Evolutionary conservation across 2,113 vertebrate genomes (phyloP).

Genomic region (Planiliza haematocheilus): DNA sequence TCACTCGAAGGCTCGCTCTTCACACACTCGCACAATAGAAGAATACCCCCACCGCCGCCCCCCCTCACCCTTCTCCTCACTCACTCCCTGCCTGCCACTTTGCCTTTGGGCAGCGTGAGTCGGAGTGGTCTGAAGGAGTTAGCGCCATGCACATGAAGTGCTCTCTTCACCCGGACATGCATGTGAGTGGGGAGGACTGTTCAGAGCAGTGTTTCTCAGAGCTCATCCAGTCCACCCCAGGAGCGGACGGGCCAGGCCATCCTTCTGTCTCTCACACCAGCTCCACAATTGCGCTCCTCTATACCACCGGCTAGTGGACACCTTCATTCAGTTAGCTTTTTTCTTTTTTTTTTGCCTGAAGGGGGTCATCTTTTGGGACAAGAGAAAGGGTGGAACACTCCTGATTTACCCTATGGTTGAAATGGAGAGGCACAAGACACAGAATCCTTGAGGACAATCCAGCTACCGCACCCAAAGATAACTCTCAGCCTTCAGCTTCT

Average conservation of each 20-base stretch:
- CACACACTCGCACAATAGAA: conserved; percentile 66
- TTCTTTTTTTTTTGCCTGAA: neutral
- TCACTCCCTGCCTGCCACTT: conserved; percentile 68
- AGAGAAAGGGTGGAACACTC: conserved; percentile 29
- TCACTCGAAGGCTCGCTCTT: conserved; percentile 65
- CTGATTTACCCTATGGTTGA: conserved; percentile 58
- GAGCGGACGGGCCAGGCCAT: conserved; percentile 50
- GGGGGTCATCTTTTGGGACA: conserved; percentile 6
- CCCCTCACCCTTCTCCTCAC: conserved; percentile 1
- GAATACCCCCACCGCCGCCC: neutral
- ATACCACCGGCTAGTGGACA: conserved; percentile 1
- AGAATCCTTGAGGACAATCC: conserved; percentile 56
- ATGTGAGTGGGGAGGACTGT: conserved; percentile 66
- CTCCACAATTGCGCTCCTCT: conserved; percentile 34
- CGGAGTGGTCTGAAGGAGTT: conserved; percentile 80
- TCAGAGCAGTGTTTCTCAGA: conserved; percentile 63
- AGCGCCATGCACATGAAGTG: conserved; percentile 74
- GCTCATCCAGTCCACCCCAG: conserved; percentile 51
- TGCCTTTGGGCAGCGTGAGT: conserved; percentile 77
- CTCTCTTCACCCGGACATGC: conserved; percentile 66
- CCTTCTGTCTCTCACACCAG: conserved; percentile 43
- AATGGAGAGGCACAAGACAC: conserved; percentile 63
- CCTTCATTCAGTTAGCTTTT: conserved; percentile 22
- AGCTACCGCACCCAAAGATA: conserved; percentile 57
- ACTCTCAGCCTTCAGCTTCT: conserved; percentile 31